Conservation (phyloP, 2,797 vertebrate species). For the Oreochromis mossambicus region DNA sequence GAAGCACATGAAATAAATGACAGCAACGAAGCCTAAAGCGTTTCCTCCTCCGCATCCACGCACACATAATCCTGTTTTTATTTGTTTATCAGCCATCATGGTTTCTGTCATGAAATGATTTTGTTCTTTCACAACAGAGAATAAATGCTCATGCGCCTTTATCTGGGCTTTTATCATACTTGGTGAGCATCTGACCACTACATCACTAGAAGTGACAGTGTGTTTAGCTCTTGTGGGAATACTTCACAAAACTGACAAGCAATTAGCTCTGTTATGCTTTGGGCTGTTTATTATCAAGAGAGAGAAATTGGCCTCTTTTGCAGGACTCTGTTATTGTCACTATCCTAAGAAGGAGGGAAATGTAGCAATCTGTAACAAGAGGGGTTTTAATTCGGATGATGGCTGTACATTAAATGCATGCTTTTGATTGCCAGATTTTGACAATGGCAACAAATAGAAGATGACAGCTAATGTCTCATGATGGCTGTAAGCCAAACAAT, state of each 20-base stretch:
- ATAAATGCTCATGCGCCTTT: slow-evolving; percentile 24
- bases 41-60: neutral
- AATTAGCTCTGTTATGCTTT: slow-evolving; percentile 68
- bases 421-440: slow-evolving; percentile 47
- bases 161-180: slow-evolving; percentile 45
- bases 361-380: slow-evolving; percentile 39
- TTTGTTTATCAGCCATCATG: neutral
- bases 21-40: neutral
- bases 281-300: slow-evolving; percentile 61
- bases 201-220: slow-evolving; percentile 52
- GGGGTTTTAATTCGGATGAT: slow-evolving; percentile 44
- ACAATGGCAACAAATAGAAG: slow-evolving; percentile 50
- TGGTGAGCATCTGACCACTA: slow-evolving; percentile 20
- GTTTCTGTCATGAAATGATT: slow-evolving; percentile 28
- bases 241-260: slow-evolving; percentile 64
- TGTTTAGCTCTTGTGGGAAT: slow-evolving; percentile 51
- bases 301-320: slow-evolving; percentile 42
- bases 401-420: slow-evolving; percentile 40
- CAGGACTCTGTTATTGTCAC: slow-evolving; percentile 49
- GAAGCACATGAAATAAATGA: neutral
- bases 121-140: slow-evolving; percentile 18
- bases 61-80: neutral
- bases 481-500: slow-evolving; percentile 49
- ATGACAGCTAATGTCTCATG: slow-evolving; percentile 49
- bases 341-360: slow-evolving; percentile 39